Evolutionary conservation across 2,113 vertebrate genomes (phyloP).

Genomic region (Callipepla squamata): DNA sequence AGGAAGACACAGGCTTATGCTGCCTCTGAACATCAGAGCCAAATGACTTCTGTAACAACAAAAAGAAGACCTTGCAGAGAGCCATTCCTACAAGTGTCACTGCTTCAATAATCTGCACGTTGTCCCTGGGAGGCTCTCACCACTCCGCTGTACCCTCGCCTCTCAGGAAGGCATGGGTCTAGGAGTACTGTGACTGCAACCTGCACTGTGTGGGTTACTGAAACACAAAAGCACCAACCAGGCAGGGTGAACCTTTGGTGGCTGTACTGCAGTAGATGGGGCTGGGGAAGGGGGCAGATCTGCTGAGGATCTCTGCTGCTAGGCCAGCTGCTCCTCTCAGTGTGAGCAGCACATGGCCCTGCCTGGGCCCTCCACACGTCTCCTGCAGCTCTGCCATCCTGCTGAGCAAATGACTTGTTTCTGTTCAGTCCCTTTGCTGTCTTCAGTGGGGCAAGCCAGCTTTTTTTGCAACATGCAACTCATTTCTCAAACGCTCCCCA

Average conservation of each 20-base stretch:
- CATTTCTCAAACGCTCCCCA: background rate
- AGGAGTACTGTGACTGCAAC: background rate
- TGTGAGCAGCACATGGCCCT: background rate
- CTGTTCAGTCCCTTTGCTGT: background rate
- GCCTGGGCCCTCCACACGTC: background rate
- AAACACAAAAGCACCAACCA: accelerated
- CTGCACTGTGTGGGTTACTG: too few species aligned
- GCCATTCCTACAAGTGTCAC: background rate
- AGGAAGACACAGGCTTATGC: too few species aligned
- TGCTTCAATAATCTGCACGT: accelerated
- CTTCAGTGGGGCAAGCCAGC: background rate
- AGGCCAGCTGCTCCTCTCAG: background rate
- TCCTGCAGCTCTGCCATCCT: background rate
- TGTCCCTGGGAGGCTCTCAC: background rate
- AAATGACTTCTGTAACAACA: background rate
- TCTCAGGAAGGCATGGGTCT: background rate
- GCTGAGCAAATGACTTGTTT: background rate
- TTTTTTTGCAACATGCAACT: background rate
- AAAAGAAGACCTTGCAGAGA: background rate
- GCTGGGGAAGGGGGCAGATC: background rate
- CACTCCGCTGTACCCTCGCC: accelerated
- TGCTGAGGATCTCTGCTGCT: background rate
- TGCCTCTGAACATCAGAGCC: background rate
- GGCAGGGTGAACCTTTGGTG: background rate
- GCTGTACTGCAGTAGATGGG: background rate